Evolutionary conservation across 2,888 invertebrate genomes (phyloP).

Genomic region (Tetrapedia diversipes): DNA sequence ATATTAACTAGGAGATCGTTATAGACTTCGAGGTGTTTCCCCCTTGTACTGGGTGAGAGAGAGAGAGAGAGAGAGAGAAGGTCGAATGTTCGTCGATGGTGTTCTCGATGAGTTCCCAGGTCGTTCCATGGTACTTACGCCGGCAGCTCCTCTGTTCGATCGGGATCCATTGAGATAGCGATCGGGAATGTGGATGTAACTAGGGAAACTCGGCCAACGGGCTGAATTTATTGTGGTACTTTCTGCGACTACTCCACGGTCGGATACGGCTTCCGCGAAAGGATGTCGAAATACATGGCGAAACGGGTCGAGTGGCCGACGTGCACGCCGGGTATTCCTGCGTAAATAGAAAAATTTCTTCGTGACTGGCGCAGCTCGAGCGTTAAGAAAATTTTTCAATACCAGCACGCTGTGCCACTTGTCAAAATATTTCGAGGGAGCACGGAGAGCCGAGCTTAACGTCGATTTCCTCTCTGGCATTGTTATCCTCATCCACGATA

Average conservation of each 20-base stretch:
- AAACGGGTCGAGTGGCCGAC: slow-evolving; percentile 45
- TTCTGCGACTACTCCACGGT: slow-evolving; percentile 19
- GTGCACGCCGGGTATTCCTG: slow-evolving; percentile 18
- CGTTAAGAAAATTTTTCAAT: slow-evolving; percentile 25
- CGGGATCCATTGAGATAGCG: slow-evolving; percentile 29
- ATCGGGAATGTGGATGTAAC: slow-evolving; percentile 38
- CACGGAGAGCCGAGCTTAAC: neutral
- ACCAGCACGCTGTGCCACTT: neutral
- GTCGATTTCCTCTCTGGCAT: neutral
- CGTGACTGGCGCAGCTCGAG: neutral
- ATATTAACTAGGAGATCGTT: slow-evolving; percentile 32
- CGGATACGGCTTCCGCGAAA: slow-evolving; percentile 31
- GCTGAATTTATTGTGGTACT: slow-evolving; percentile 50
- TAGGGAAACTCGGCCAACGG: slow-evolving; percentile 43
- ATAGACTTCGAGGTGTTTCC: slow-evolving; percentile 24
- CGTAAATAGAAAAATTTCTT: slow-evolving; percentile 47
- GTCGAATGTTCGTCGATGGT: slow-evolving; percentile 6
- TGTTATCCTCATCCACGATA: slow-evolving; percentile 10
- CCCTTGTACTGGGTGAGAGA: neutral
- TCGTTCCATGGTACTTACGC: slow-evolving; percentile 38
- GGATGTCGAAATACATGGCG: slow-evolving; percentile 25
- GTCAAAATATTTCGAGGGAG: neutral
- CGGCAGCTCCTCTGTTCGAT: slow-evolving; percentile 12
- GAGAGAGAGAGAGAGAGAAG: neutral
- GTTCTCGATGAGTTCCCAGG: slow-evolving; percentile 23